A percentile compares a stretch with the other conserved stretches of the same genome.
Evolutionary conservation across 2,888 invertebrate genomes (phyloP).

Genomic region (Sericinus montela): DNA sequence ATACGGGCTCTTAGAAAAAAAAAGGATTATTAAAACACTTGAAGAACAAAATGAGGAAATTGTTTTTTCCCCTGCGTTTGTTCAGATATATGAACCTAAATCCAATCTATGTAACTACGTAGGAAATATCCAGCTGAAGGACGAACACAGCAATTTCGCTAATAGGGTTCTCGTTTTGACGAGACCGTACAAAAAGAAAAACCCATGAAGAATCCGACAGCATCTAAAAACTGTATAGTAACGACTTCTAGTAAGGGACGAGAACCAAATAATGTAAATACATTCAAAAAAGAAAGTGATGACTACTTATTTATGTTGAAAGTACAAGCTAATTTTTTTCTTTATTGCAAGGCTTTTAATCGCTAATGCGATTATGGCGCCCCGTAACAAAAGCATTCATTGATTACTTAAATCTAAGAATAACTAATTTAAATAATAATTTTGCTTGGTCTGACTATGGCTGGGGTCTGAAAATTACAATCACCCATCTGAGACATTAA

Average conservation of each 20-base stretch:
- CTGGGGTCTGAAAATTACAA: too few relatives aligned
- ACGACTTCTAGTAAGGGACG: slow-evolving; percentile 34
- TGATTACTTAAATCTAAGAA: too few relatives aligned
- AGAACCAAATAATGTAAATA: slow-evolving; percentile 58
- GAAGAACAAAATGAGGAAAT: background rate
- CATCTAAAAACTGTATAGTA: slow-evolving; percentile 15
- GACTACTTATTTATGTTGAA: slow-evolving; percentile 33
- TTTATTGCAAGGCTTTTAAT: too few relatives aligned
- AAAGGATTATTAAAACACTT: background rate
- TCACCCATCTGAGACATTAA: too few relatives aligned
- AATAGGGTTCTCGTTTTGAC: slow-evolving; percentile 30
- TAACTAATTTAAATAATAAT: too few relatives aligned
- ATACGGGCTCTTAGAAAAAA: too few relatives aligned
- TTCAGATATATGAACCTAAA: slow-evolving; percentile 5
- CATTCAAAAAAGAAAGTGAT: slow-evolving; percentile 56
- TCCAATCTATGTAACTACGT: slow-evolving; percentile 24
- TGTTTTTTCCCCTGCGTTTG: background rate
- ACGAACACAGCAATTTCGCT: slow-evolving; percentile 29
- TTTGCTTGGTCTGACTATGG: too few relatives aligned
- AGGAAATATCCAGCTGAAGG: slow-evolving; percentile 23
- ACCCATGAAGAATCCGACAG: slow-evolving; percentile 23
- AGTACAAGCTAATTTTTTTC: too few relatives aligned
- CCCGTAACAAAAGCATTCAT: too few relatives aligned
- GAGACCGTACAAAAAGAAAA: slow-evolving; percentile 23
- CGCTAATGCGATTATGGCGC: too few relatives aligned